Evolutionary conservation across 2,888 invertebrate genomes (phyloP), one percentile per base, ranked within the genome.

Genomic region (Physocephala rufipes): DNA sequence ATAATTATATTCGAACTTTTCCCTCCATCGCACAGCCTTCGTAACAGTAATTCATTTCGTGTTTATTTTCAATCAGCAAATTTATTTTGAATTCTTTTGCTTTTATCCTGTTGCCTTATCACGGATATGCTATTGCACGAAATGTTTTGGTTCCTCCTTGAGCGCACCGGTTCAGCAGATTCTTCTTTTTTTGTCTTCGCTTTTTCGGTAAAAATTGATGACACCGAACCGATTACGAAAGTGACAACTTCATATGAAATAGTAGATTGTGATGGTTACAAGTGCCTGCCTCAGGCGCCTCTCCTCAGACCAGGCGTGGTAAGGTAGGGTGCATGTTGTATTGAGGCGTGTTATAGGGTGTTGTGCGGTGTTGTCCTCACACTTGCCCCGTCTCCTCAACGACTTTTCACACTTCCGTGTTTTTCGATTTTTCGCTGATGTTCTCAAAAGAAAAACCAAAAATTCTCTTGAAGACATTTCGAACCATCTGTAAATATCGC

Each of bases 401-500:
- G 63, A 70, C 51, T 55, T 70, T 55, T 70, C 58, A 58, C 65
- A 55, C 65, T 24, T 13, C n/a, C 28, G n/a, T 55, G 19, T 55
- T 62, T 49, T 66, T 66, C 26, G 30, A n/a, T 66, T 53, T 36
- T 51, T 49, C 19, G 49, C 49, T 19, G 49, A n/a, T 49, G 49
- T 49, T 2, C 49, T 49, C 49, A 19, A n/a, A 49, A 49, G 16
- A 19, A 4, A 12, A n/a, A 49, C 5, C 3, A 49, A n/a, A n/a
- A 15, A 12, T 2, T 19, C 49, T 49, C n/a, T n/a, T 13, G 49
- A 49, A 4, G 5, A 36, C 9, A 4, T 36, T 36, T 36, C 36
- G 36, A 78, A 79, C 78, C 79, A 76, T 79, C 76, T 76, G 47
- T 70, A 74, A 77, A 73, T 73, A 72, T 76, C 76, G 78, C 78